These are phyloP conservation scores for Brachypodius melanocephalos DNA, from an alignment of 2,113 vertebrate species.

Conservation along the genomic window DNA sequence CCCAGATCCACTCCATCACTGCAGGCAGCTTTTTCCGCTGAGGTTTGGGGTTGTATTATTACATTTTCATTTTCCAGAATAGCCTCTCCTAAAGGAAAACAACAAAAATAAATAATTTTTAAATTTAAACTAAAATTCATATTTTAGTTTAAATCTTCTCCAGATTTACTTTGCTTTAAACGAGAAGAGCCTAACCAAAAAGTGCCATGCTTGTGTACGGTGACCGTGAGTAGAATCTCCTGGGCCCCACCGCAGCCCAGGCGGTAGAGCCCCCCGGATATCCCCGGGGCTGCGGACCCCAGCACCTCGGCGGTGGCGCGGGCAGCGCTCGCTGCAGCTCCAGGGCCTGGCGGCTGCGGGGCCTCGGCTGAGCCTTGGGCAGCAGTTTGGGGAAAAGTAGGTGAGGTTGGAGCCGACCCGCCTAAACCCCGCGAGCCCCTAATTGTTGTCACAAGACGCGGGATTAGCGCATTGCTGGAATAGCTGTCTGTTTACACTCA, in stretches of 20 bases:
- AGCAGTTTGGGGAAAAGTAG: conserved; percentile 71
- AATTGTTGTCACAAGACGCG: conserved; percentile 99
- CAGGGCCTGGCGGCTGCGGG: not conserved
- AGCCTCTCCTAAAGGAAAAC: not conserved
- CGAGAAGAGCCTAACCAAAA: not conserved
- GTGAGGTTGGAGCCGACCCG: conserved; percentile 79
- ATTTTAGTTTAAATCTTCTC: not conserved
- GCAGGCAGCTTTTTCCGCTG: not conserved
- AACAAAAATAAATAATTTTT: too few species aligned
- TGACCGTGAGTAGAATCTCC: not conserved
- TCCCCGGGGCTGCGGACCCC: not conserved
- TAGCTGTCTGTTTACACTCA: conserved; percentile 95
- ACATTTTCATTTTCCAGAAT: not conserved
- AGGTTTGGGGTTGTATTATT: not conserved
- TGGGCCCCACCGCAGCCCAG: not conserved
- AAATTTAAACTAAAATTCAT: not conserved
- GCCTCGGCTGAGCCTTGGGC: not conserved
- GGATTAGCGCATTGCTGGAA: conserved; percentile 99
- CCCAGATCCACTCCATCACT: not conserved
- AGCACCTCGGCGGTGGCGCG: too few species aligned
- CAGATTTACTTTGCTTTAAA: not conserved
- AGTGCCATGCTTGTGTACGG: not conserved
- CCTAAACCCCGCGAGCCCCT: conserved; percentile 80
- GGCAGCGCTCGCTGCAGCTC: not conserved
- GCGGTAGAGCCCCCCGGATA: not conserved